These are phyloP conservation scores for Smittia aterrima DNA, from an alignment of 2,888 invertebrate species.

Conservation along the genomic window DNA sequence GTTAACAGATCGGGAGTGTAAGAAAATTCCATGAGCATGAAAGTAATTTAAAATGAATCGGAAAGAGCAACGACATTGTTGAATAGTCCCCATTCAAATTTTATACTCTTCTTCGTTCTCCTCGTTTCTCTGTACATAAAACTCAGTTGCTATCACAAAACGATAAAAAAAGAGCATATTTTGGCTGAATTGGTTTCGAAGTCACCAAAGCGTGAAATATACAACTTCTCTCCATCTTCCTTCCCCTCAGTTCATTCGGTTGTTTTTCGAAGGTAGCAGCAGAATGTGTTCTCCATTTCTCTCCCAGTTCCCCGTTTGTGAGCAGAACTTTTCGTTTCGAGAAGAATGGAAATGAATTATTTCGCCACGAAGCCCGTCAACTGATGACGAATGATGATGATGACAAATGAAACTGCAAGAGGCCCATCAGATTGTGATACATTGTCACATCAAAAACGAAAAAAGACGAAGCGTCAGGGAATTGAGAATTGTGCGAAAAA, in stretches of 20 bases:
- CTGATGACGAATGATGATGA: constrained; percentile 21
- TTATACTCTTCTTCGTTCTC: not conserved
- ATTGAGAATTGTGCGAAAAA: constrained; percentile 23
- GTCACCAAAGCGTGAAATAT: constrained; percentile 43
- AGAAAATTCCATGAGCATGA: too few relatives aligned
- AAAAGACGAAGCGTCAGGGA: not conserved
- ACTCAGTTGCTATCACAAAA: constrained; percentile 28
- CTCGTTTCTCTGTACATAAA: constrained; percentile 8
- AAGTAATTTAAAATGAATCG: too few relatives aligned
- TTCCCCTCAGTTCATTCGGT: not conserved
- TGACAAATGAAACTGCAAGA: constrained; percentile 20
- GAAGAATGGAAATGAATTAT: constrained; percentile 10
- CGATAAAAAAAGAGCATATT: constrained; percentile 41
- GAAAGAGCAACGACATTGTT: too few relatives aligned
- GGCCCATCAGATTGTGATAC: constrained; percentile 8
- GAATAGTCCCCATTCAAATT: not conserved
- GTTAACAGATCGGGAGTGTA: too few relatives aligned
- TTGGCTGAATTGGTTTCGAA: constrained; percentile 42
- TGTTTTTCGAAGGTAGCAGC: not conserved
- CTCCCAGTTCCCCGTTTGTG: not conserved
- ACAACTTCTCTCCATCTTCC: constrained; percentile 18
- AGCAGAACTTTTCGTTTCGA: too few relatives aligned
- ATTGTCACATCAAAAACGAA: constrained; percentile 9
- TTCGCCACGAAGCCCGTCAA: constrained; percentile 4
- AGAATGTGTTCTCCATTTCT: not conserved